A percentile compares a stretch with the other conserved stretches of the same genome.
phyloP scores from a whole-genome alignment of 2,888 invertebrate genomes.

The Eupithecia pulchellata region DNA sequence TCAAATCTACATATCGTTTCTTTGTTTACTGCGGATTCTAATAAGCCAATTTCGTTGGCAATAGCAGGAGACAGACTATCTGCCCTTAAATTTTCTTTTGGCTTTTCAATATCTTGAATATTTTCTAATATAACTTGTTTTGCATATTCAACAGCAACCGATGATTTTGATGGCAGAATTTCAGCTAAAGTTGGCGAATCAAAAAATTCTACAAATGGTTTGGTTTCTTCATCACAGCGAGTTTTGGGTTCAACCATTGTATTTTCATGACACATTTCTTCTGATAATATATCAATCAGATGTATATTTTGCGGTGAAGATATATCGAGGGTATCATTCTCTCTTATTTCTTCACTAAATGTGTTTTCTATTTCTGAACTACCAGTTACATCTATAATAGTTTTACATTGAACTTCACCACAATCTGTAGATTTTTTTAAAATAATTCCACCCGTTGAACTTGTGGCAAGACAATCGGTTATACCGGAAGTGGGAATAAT shows the following conservation, averaged over 20 bases:
- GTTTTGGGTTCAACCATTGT: background rate
- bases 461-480: background rate
- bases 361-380: background rate
- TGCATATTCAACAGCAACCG: background rate
- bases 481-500: background rate
- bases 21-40: background rate
- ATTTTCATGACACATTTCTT: background rate
- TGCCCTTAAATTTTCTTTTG: background rate
- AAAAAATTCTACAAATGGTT: background rate
- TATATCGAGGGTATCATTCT: background rate
- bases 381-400: background rate
- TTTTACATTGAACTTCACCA: background rate
- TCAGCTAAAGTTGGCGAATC: background rate
- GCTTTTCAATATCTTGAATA: background rate
- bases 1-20: background rate
- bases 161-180: background rate
- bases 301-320: background rate
- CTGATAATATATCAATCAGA: background rate
- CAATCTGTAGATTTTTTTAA: background rate
- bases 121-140: background rate
- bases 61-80: conserved; percentile 15
- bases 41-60: conserved; percentile 5
- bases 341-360: background rate
- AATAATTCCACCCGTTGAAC: background rate
- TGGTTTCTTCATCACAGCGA: background rate